Evolutionary conservation across 2,888 invertebrate genomes (phyloP).

Genomic region (Elysia crispata): DNA sequence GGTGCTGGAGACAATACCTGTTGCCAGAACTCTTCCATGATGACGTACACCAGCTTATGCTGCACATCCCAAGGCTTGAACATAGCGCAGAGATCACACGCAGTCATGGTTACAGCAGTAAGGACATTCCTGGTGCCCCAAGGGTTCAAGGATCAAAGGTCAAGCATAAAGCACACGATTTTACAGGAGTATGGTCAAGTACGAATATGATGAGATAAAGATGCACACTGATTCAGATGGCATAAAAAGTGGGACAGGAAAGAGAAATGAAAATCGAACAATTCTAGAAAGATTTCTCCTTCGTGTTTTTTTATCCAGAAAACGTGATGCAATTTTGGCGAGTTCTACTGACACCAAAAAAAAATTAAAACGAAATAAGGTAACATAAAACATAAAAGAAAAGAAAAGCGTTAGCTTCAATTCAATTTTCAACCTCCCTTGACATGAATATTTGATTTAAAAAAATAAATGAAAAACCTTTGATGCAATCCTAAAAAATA

Average conservation of each 20-base stretch:
- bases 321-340: too few relatives aligned
- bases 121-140: constrained; percentile 35
- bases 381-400: too few relatives aligned
- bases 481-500: too few relatives aligned
- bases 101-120: constrained; percentile 84
- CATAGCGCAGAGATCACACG: constrained; percentile 89
- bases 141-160: not conserved
- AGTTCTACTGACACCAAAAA: too few relatives aligned
- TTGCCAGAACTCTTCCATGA: constrained; percentile 79
- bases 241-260: not conserved
- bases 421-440: too few relatives aligned
- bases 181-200: not conserved
- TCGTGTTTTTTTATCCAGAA: too few relatives aligned
- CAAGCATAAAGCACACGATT: not conserved
- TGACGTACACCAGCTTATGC: constrained; percentile 88
- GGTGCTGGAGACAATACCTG: constrained; percentile 69
- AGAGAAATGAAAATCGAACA: too few relatives aligned
- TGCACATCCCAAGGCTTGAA: constrained; percentile 91
- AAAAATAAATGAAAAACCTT: too few relatives aligned
- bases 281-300: too few relatives aligned
- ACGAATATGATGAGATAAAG: not conserved
- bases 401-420: too few relatives aligned
- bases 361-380: too few relatives aligned
- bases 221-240: not conserved
- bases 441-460: too few relatives aligned